Conservation (phyloP, 2,113 vertebrate species). For the Panthera leo region DNA sequence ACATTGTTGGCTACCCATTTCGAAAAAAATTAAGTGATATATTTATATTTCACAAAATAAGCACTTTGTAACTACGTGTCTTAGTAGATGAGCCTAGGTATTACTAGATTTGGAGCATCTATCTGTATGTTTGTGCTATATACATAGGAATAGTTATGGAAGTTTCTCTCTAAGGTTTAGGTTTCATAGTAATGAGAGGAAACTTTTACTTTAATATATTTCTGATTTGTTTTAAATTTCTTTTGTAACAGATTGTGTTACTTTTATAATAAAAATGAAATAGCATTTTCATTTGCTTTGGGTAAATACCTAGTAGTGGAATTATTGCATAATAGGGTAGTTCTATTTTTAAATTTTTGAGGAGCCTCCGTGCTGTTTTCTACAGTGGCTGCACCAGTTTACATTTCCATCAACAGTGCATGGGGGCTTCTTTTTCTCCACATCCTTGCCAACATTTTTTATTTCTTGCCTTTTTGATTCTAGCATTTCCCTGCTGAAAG, state of each 20-base stretch:
- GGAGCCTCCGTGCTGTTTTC: background rate
- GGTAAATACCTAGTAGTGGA: background rate
- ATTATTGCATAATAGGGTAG: background rate
- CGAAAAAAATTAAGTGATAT: background rate
- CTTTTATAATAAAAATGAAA: constrained; percentile 26
- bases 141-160: background rate
- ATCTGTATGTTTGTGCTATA: background rate
- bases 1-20: background rate
- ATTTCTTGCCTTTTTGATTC: background rate
- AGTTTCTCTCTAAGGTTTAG: background rate
- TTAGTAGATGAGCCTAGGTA: background rate
- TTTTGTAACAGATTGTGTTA: background rate
- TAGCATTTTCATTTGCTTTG: background rate
- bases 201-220: background rate
- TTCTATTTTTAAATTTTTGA: background rate
- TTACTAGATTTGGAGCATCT: background rate
- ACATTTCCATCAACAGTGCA: background rate
- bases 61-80: background rate
- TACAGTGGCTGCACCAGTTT: background rate
- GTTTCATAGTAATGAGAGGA: background rate
- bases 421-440: background rate
- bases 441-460: background rate
- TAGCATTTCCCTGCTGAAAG: background rate
- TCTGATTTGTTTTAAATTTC: background rate
- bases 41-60: background rate